Percentiles rank a stretch among this genome's conserved stretches.
Evolutionary conservation across 2,113 vertebrate genomes (phyloP).

Genomic region (Myrmecophaga tridactyla): DNA sequence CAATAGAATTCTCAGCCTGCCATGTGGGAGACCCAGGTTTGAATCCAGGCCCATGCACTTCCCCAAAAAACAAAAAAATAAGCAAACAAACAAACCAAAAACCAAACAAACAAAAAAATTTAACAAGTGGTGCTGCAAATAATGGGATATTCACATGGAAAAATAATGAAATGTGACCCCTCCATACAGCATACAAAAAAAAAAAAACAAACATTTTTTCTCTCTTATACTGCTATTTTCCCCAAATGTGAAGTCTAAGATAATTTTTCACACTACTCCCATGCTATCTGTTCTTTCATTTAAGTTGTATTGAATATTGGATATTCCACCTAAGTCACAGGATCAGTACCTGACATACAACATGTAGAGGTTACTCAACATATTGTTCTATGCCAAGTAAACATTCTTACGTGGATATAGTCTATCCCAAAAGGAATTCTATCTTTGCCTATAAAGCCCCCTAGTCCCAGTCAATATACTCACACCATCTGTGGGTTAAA

Average conservation of each 20-base stretch:
- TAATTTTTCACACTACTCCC: background rate
- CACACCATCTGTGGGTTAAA: conserved; percentile 38
- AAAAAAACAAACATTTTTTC: background rate
- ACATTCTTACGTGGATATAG: background rate
- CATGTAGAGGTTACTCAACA: background rate
- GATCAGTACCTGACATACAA: background rate
- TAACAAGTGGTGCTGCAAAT: no score
- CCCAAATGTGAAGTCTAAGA: background rate
- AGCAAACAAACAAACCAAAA: no score
- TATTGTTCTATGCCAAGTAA: background rate
- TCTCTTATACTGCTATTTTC: background rate
- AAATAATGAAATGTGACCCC: no score
- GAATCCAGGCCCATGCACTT: no score
- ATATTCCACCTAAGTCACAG: background rate
- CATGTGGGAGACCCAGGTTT: no score
- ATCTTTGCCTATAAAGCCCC: background rate
- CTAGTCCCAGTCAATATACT: conserved; percentile 27
- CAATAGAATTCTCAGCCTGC: no score
- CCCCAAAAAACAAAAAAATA: no score
- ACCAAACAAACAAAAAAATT: no score
- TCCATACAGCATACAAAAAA: no score
- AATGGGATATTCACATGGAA: no score
- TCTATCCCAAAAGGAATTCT: background rate
- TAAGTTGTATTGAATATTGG: background rate
- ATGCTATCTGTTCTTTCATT: background rate